Evolutionary conservation across 1,140 invertebrate genomes (phyloP), one percentile per base, ranked within the genome.

Genomic region (Trachymyrmex cornetzi): DNA sequence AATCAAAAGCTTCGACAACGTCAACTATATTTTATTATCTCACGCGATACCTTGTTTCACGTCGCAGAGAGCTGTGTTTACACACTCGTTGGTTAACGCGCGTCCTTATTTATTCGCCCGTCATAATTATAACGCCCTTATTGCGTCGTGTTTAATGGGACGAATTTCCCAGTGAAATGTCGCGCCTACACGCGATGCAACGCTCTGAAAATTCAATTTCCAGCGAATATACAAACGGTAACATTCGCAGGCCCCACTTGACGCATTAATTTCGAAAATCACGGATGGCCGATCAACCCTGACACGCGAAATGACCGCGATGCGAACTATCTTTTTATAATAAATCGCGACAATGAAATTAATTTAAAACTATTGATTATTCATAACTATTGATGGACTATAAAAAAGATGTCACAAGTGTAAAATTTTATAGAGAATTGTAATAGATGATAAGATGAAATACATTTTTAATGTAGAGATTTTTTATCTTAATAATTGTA

Each of bases 251-350:
- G 48, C 6, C 34, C 59, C 30, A 34, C 24, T 82, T 48, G 34
- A 82, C 55, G 69, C 55, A 74, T 74, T 84, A 84, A 84, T 84
- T 38, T 84, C 80, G 69, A 75, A 84, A 75, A 75, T 84, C 69
- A 75, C 38, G 71, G 69, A 64, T 61, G 80, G 30, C 44, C 22
- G 38, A 61, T 61, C 80, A 82, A 48, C 38, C 27, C 69, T 61
- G n/a, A 75, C 27, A 24, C 7, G n/a, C 55, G 53, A 44, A 59
- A 38, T n/a, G 16, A 53, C n/a, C 27, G 55, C 19, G 9, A 19
- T 22, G 7, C 24, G 9, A 19, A 2, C 38, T 48, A 48, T 0
- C n/a, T 69, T 84, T 84, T 74, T 84, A 74, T 75, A 63, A 48
- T 61, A 75, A 84, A 63, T 44, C 38, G 16, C 38, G 7, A 64